Evolutionary conservation across 2,113 vertebrate genomes (phyloP).

Genomic region (Probosciger aterrimus): DNA sequence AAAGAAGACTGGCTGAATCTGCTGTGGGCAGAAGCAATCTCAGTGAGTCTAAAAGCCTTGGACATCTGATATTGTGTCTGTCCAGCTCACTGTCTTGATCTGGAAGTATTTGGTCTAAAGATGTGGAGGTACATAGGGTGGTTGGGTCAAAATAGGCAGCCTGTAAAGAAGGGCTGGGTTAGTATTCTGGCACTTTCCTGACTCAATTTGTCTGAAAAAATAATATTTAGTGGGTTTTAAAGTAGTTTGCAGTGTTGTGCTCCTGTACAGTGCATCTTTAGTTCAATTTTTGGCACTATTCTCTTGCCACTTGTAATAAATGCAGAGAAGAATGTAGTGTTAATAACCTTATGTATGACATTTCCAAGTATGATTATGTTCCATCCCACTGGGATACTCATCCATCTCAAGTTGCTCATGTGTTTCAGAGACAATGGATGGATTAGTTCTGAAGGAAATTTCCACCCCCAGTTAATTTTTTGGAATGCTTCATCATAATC

Average conservation of each 20-base stretch:
- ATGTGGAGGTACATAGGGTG: not conserved
- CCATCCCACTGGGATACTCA: not conserved
- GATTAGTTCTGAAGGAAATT: not conserved
- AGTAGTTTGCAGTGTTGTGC: not conserved
- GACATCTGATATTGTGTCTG: not conserved
- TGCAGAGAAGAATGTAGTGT: not conserved
- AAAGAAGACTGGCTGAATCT: not conserved
- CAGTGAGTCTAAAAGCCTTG: not conserved
- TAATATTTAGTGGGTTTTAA: not conserved
- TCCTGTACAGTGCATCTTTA: not conserved
- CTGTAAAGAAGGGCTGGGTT: not conserved
- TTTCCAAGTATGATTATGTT: too few relatives aligned
- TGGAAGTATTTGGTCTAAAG: not conserved
- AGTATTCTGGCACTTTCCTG: not conserved
- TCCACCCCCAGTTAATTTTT: not conserved
- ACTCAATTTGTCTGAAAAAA: not conserved
- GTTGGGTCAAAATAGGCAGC: not conserved
- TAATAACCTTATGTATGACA: not conserved
- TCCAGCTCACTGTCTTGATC: not conserved
- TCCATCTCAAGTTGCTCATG: not conserved
- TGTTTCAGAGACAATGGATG: not conserved
- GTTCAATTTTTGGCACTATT: not conserved
- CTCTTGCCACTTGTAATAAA: not conserved
- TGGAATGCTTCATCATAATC: not conserved
- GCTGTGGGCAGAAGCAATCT: not conserved